Evolutionary conservation across 2,888 invertebrate species (phyloP).

Genomic region (Strigamia crassipes): DNA sequence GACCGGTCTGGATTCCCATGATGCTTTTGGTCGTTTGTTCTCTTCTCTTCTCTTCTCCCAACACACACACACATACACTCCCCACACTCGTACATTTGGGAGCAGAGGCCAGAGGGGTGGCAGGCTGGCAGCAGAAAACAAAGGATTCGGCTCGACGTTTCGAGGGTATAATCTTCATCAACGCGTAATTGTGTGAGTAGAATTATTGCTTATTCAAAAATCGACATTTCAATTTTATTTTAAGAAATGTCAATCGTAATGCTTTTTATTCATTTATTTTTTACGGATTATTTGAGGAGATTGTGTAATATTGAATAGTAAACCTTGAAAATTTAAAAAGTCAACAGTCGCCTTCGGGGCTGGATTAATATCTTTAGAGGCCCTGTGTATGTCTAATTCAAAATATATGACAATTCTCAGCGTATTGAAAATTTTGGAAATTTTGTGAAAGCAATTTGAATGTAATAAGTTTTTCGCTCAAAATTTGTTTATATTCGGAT

Average conservation of each 20-base stretch:
- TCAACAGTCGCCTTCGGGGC: too few relatives aligned
- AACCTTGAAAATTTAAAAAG: too few relatives aligned
- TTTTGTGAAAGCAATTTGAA: too few relatives aligned
- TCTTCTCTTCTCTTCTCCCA: not conserved
- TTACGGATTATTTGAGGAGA: too few relatives aligned
- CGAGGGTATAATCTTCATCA: not conserved
- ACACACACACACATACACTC: not conserved
- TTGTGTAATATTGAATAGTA: too few relatives aligned
- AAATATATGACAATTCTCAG: too few relatives aligned
- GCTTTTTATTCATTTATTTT: not conserved
- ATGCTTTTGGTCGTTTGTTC: not conserved
- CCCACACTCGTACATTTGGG: not conserved
- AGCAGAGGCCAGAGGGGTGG: conserved; percentile 30
- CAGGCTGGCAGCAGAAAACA: conserved; percentile 19
- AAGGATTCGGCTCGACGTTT: not conserved
- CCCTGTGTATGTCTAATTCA: too few relatives aligned
- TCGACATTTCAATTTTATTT: too few relatives aligned
- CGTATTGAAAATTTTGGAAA: too few relatives aligned
- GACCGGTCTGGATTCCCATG: conserved; percentile 28
- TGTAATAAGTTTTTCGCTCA: too few relatives aligned
- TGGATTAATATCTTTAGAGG: too few relatives aligned
- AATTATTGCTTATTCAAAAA: not conserved
- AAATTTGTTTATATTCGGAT: too few relatives aligned
- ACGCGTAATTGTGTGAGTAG: not conserved
- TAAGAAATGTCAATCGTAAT: not conserved